Evolutionary conservation across 2,113 vertebrate species (phyloP).

Genomic region (Marcusenius ussheri): DNA sequence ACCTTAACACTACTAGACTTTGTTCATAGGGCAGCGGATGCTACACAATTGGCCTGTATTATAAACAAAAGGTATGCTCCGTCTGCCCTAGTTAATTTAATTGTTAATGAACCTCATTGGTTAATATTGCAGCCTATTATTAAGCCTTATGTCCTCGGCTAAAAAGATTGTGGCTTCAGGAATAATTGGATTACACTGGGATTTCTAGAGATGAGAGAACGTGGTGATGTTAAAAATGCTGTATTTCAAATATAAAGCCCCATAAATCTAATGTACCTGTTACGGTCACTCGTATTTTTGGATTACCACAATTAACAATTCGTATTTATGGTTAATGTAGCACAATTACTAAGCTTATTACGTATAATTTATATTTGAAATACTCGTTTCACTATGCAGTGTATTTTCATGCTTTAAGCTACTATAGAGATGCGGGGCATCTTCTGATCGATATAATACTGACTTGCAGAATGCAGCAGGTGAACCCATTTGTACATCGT

Average conservation of each 20-base stretch:
- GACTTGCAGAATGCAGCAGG: constrained; percentile 26
- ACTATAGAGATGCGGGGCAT: background rate
- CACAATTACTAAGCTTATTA: background rate
- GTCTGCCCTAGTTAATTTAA: constrained; percentile 2
- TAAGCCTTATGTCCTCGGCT: background rate
- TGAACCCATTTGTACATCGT: constrained; percentile 33
- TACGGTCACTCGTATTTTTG: background rate
- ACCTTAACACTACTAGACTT: background rate
- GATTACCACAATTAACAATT: background rate
- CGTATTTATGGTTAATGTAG: background rate
- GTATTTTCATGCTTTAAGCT: background rate
- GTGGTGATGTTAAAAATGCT: background rate
- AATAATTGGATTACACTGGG: background rate
- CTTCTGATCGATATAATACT: constrained; percentile 33
- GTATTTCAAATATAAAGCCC: background rate
- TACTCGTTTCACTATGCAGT: background rate
- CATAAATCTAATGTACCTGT: background rate
- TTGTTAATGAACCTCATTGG: background rate
- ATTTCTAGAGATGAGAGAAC: background rate
- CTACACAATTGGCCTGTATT: background rate
- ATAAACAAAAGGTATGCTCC: background rate
- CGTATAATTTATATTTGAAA: background rate
- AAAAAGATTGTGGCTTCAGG: background rate
- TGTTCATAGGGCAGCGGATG: background rate
- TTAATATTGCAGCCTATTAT: background rate